Base-by-base conservation (phyloP, 2,888 invertebrate genomes). In the Synergus gifuensis region DNA sequence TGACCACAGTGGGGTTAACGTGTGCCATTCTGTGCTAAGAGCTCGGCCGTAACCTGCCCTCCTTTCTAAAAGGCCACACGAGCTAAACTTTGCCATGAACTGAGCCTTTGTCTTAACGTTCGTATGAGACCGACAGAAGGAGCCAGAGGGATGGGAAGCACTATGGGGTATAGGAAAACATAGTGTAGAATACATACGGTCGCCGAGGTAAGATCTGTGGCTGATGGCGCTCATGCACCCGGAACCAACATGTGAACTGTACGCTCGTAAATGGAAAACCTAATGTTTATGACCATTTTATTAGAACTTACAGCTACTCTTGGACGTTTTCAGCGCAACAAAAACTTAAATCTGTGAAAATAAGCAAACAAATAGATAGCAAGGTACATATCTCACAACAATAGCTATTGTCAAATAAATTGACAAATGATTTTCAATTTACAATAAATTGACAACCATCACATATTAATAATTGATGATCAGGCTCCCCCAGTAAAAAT, bases 31-130 rank as follows among this genome's bases (percentile, higher is more conserved):
- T 63, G 42, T 54, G 22, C 36, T 60, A 54, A 66, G 42, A 69
- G 69, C 62, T 81, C 76, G 28, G 79, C 44, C 78, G 82, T 79
- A 85, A 85, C 83, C 83, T 78, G 79, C 82, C 79, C 82, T 83
- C 80, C 80, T 82, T 83, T 83, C 84, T 83, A 83, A 86, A 86
- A 86, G 84, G 83, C 83, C 85, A 84, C 83, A 85, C 76, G 84
- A 85, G 82, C 85, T 79, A 84, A 86, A 67, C 85, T 86, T 85
- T 86, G 63, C 81, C 73, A 77, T 79, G 82, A 85, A 85, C 84
- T 85, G 81, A 85, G 64, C 40, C 64, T 40, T 60, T 64, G 28
- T 64, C 64, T 64, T 64, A 64, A 64, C 36, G 64, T 64, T 28
- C 64, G 12, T 64, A 40, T 16, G 46, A 67, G 22, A 28, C 44